Base-by-base conservation (phyloP, 2,113 vertebrate genomes). In the Ancistrus triradiatus region DNA sequence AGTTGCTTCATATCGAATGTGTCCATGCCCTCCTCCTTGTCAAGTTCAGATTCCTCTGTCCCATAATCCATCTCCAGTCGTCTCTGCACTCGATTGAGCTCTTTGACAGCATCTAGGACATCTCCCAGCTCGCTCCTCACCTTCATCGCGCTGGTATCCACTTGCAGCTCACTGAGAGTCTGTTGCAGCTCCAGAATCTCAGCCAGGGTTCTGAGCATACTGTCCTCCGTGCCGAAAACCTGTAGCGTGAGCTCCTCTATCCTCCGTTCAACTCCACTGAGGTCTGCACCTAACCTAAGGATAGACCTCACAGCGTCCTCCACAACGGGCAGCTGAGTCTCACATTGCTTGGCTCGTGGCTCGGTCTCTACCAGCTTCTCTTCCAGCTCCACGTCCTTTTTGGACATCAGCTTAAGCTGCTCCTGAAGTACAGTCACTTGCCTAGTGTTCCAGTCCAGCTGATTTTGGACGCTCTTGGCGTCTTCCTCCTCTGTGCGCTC, bases 401-500 rank as follows among this genome's bases (percentile, higher is more conserved):
- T 83, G 63, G 62, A 57, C 40, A 95, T 77, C 27, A 40, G 73
- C 6, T 55, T 59, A n/a, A 91, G 78, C 9, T 88, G 53, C 60
- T 88, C 78, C 76, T 90, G 85, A 57, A 98, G 72, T 63, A 84
- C 82, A 61, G 81, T 79, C 59, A 93, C 73, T 62, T 81, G 81
- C 66, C 78, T 77, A 35, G 84, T 81, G 59, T 92, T 85, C 42
- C 83, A 88, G 57, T 89, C 81, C 62, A 95, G 70, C 31, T 90
- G 90, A 1, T 76, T 76, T 2, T 87, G 81, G 31, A 87, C 77
- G 1, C 80, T 69, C 59, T 73, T 77, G 27, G 79, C 40, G 48
- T 97, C 91, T 2, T 94, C 92, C 3, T 90, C 90, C 78, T 98
- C 96, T 1, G 94, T 89, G 38, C 78, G 90, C 78, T 90, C 91